Percentiles rank a stretch among this genome's conserved stretches.
Conservation (phyloP, 2,888 invertebrate species). For the Nemoura dubitans region DNA sequence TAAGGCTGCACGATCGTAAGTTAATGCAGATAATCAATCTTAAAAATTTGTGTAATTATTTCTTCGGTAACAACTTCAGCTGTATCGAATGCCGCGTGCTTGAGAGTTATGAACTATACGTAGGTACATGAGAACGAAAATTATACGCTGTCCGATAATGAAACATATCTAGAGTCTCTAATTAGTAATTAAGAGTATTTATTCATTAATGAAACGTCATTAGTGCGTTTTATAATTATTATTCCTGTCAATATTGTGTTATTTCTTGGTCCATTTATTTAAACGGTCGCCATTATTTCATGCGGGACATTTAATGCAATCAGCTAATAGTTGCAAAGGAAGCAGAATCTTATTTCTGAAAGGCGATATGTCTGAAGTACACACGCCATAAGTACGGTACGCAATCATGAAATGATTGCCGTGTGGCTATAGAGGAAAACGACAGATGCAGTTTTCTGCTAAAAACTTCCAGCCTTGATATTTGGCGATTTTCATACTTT, state of each 20-base stretch:
- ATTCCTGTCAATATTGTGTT: slow-evolving; percentile 24
- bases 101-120: slow-evolving; percentile 14
- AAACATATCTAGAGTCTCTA: slow-evolving; percentile 16
- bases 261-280: slow-evolving; percentile 36
- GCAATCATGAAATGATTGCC: too few relatives aligned
- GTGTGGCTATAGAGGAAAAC: not conserved
- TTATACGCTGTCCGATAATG: slow-evolving; percentile 28
- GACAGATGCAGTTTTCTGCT: too few relatives aligned
- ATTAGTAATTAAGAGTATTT: slow-evolving; percentile 33
- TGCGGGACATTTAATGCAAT: slow-evolving; percentile 31
- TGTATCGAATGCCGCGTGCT: slow-evolving; percentile 1
- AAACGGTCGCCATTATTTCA: slow-evolving; percentile 23
- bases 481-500: too few relatives aligned
- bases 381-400: not conserved
- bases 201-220: slow-evolving; percentile 31
- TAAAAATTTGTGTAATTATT: slow-evolving; percentile 12
- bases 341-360: not conserved
- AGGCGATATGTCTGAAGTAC: not conserved
- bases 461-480: too few relatives aligned
- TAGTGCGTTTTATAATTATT: slow-evolving; percentile 33
- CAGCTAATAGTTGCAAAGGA: slow-evolving; percentile 2
- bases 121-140: slow-evolving; percentile 1
- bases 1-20: not conserved
- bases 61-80: slow-evolving; percentile 9
- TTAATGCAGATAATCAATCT: slow-evolving; percentile 12